Percentiles rank a stretch among this genome's conserved stretches.
Evolutionary conservation across 2,888 invertebrate genomes (phyloP).

Genomic region (Ellobium chinense): DNA sequence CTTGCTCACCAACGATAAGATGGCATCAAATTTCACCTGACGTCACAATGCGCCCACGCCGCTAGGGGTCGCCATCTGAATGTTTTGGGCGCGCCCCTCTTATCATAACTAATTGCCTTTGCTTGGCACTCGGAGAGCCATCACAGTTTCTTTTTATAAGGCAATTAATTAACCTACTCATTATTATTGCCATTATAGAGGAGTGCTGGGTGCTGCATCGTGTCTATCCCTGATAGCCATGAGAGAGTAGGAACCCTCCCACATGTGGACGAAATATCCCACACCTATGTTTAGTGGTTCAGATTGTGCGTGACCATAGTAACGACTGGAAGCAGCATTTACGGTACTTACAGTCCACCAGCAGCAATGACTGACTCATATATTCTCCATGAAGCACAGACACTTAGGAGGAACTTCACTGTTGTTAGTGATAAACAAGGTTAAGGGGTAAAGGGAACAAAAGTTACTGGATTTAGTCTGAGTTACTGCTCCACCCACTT

Average conservation of each 20-base stretch:
- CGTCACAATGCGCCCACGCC: conserved; percentile 3
- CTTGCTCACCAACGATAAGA: not conserved
- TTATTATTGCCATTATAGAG: not conserved
- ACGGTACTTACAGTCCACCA: too few species aligned
- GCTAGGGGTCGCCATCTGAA: not conserved
- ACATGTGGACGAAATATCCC: not conserved
- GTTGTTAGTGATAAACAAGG: too few species aligned
- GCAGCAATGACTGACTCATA: too few species aligned
- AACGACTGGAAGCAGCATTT: too few species aligned
- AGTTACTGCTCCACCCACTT: too few species aligned
- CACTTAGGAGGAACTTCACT: too few species aligned
- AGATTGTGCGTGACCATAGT: not conserved
- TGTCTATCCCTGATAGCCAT: not conserved
- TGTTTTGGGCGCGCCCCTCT: conserved; percentile 18
- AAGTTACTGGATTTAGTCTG: too few species aligned
- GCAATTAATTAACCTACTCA: not conserved
- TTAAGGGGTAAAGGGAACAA: too few species aligned
- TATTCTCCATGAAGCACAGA: too few species aligned
- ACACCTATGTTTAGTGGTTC: too few species aligned
- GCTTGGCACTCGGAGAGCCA: conserved; percentile 10
- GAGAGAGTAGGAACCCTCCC: not conserved
- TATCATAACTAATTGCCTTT: conserved; percentile 27
- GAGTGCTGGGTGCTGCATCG: conserved; percentile 1
- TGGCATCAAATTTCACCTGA: conserved; percentile 1
- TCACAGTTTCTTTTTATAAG: not conserved